Conservation (phyloP, 1,140 invertebrate genomes). For the Drosophila athabasca region DNA sequence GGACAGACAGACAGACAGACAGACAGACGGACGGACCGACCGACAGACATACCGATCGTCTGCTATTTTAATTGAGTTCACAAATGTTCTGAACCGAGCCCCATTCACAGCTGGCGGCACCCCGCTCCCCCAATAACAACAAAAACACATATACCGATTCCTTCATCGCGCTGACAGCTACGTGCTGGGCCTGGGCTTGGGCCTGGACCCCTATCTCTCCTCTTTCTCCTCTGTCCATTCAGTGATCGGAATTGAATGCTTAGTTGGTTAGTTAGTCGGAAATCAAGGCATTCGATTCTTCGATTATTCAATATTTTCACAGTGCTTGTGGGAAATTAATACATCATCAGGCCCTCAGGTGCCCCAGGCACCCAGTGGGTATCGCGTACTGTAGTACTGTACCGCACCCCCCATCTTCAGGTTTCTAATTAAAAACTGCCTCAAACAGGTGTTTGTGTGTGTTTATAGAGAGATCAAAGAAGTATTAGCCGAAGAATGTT, state of each 20-base stretch:
- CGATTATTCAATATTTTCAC: slow-evolving; percentile 74
- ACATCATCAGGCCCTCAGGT: slow-evolving; percentile 62
- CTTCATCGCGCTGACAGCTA: slow-evolving; percentile 70
- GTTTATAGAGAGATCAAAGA: not conserved
- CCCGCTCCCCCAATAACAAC: not conserved
- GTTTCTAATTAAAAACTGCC: slow-evolving; percentile 50
- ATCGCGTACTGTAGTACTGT: not conserved
- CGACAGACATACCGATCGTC: slow-evolving; percentile 42
- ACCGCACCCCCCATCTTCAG: not conserved
- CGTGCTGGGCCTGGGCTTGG: slow-evolving; percentile 49
- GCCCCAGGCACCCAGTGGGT: slow-evolving; percentile 1
- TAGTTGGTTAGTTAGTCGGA: slow-evolving; percentile 35
- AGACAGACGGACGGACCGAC: not conserved
- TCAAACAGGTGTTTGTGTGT: slow-evolving; percentile 27
- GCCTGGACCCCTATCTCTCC: too few relatives aligned
- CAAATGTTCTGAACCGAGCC: slow-evolving; percentile 61
- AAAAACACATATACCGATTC: too few relatives aligned
- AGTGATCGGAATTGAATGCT: not conserved
- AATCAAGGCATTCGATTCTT: slow-evolving; percentile 26
- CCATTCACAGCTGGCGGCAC: slow-evolving; percentile 52
- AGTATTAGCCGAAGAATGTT: slow-evolving; percentile 20
- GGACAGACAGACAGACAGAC: not conserved
- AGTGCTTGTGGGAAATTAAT: slow-evolving; percentile 73
- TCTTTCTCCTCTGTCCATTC: too few relatives aligned
- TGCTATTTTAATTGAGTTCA: slow-evolving; percentile 81